Percentiles rank a stretch among this genome's conserved stretches.
phyloP scores from a whole-genome alignment of 30 jellyfish, hydroid and myxozoan genomes.

The Phacellophora camtschatica region DNA sequence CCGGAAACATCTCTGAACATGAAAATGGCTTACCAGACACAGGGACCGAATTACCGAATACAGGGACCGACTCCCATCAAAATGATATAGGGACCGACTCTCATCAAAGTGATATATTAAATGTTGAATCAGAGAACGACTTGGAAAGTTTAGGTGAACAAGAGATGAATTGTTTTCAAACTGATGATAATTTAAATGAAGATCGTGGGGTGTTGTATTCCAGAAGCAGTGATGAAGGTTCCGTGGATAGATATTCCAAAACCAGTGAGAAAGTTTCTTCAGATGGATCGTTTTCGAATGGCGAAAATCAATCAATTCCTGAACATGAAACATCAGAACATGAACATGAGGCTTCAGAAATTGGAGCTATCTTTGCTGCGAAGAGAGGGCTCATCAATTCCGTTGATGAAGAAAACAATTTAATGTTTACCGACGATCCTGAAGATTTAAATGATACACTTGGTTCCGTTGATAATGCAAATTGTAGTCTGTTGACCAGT shows the following conservation, averaged over 20 bases:
- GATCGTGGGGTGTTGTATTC: background rate
- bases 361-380: background rate
- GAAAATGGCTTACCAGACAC: background rate
- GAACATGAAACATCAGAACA: background rate
- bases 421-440: background rate
- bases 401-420: background rate
- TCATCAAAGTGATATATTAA: too few species aligned
- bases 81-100: background rate
- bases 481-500: conserved; percentile 43
- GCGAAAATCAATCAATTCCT: too few species aligned
- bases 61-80: background rate
- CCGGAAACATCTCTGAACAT: background rate
- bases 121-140: background rate
- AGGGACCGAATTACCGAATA: background rate
- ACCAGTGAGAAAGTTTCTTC: background rate
- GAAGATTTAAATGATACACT: background rate
- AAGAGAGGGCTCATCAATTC: background rate
- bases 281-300: background rate
- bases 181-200: background rate
- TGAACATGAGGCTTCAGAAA: background rate
- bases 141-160: background rate
- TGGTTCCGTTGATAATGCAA: conserved; percentile 6
- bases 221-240: background rate
- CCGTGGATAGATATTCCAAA: too few species aligned
- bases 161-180: background rate